These are phyloP conservation scores for Drosophila formosana DNA, from an alignment of 2,888 invertebrate species.

Conservation along the genomic window DNA sequence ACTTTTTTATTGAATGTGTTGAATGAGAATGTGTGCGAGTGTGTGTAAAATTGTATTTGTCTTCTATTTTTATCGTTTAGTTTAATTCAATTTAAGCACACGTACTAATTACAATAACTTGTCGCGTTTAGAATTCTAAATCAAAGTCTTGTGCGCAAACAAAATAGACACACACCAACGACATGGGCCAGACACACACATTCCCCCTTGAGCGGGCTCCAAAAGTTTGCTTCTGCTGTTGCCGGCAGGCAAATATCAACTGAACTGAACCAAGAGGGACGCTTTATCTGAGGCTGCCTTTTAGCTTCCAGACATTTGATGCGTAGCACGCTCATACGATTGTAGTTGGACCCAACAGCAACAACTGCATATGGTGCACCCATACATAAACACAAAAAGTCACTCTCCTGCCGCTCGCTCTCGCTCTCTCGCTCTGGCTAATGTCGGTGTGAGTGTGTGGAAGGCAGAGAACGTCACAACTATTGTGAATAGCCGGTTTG, in stretches of 20 bases:
- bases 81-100: constrained; percentile 47
- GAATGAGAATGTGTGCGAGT: constrained; percentile 1
- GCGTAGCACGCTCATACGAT: constrained; percentile 33
- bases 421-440: constrained; percentile 2
- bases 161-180: constrained; percentile 23
- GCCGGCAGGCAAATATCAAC: constrained; percentile 70
- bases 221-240: constrained; percentile 50
- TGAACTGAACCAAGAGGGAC: constrained; percentile 38
- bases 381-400: constrained; percentile 19
- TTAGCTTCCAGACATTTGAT: constrained; percentile 53
- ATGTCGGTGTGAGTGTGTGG: constrained; percentile 14
- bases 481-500: constrained; percentile 56
- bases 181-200: constrained; percentile 30
- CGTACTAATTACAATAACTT: constrained; percentile 66
- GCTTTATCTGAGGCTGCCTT: constrained; percentile 56
- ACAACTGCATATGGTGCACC: constrained; percentile 27
- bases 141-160: constrained; percentile 39
- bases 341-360: constrained; percentile 15
- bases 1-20: constrained; percentile 20
- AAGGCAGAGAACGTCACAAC: not conserved
- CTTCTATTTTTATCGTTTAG: constrained; percentile 30
- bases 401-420: constrained; percentile 7
- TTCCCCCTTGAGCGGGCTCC: constrained; percentile 33
- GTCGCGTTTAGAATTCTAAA: constrained; percentile 56
- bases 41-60: constrained; percentile 6